A percentile compares a stretch with the other conserved stretches of the same genome.
phyloP scores from a whole-genome alignment of 1,140 invertebrate genomes.

The Ruditapes philippinarum region DNA sequence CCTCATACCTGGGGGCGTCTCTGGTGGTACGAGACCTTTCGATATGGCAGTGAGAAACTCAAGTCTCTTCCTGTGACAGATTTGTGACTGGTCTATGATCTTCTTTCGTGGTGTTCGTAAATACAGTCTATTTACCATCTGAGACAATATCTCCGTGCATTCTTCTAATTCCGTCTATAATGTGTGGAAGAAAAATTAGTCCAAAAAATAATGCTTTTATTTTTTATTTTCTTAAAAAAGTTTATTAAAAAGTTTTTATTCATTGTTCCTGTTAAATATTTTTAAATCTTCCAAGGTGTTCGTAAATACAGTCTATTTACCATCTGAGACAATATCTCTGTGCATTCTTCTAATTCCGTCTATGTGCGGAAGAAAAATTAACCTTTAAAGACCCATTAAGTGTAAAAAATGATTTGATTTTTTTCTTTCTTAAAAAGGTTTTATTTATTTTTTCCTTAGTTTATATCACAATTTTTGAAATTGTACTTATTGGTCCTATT shows the following conservation, averaged over 20 bases:
- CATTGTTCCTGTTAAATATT: no score
- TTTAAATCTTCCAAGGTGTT: slow-evolving; percentile 89
- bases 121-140: slow-evolving; percentile 90
- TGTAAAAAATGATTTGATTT: no score
- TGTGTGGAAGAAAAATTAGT: not conserved
- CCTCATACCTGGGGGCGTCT: slow-evolving; percentile 89
- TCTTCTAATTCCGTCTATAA: slow-evolving; percentile 91
- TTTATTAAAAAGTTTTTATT: no score
- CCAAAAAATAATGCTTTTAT: no score
- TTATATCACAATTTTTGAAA: no score
- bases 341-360: slow-evolving; percentile 91
- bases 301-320: slow-evolving; percentile 90
- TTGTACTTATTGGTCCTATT: no score
- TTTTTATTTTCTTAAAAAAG: no score
- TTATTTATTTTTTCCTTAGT: no score
- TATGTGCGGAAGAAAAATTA: no score
- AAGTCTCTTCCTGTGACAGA: slow-evolving; percentile 89
- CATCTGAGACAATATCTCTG: slow-evolving; percentile 91
- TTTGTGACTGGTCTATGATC: slow-evolving; percentile 89
- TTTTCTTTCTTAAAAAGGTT: no score
- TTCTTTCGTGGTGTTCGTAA: slow-evolving; percentile 89
- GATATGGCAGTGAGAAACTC: slow-evolving; percentile 90
- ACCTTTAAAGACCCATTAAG: no score
- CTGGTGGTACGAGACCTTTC: slow-evolving; percentile 91
- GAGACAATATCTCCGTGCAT: slow-evolving; percentile 90